Base-by-base conservation (phyloP, 2,113 vertebrate species). In the Mustelus asterias region DNA sequence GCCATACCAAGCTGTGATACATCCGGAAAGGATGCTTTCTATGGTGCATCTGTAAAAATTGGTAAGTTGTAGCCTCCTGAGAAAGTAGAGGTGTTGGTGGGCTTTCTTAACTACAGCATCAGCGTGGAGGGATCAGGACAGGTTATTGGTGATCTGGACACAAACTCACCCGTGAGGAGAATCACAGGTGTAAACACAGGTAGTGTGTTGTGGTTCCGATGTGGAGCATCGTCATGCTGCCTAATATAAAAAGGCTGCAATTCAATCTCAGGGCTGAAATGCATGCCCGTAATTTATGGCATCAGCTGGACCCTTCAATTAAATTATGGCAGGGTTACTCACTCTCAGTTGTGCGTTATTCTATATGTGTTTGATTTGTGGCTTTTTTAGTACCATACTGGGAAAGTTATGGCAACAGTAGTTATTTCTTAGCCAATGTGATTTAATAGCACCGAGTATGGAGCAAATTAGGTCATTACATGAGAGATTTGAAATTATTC, bases 401-500 rank as follows among this genome's bases (percentile, higher is more conserved):
- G 94, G 69, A 95, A 95, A 95, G 67, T 95, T 95, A 76, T 95
- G 94, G 69, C 69, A 72, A 70, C 67, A 44, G 69, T 95, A 72
- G 41, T 95, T 37, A 94, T 95, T 95, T 95, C 69, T 76, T 67
- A 93, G 89, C 63, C 60, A 65, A 41, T 72, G 94, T 95, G 94
- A 95, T 95, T 95, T 95, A 95, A 95, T 95, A 95, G 94, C 41
- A 97, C 96, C 97, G 96, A 44, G 96, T 96, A 96, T 96, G 96
- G 97, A 97, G 97, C 96, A 97, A 97, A 97, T 97, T 96, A 97
- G 96, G 96, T 96, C 97, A 96, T 96, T 78, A 72, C 95, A 96
- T 95, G 67, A 72, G 94, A 95, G 94, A 96, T 88, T 96, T 96
- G 26, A 96, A 96, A 96, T 96, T 96, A 95, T 96, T 96, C 72